phyloP scores from a whole-genome alignment of 2,113 vertebrate genomes.

The Oophaga pumilio region DNA sequence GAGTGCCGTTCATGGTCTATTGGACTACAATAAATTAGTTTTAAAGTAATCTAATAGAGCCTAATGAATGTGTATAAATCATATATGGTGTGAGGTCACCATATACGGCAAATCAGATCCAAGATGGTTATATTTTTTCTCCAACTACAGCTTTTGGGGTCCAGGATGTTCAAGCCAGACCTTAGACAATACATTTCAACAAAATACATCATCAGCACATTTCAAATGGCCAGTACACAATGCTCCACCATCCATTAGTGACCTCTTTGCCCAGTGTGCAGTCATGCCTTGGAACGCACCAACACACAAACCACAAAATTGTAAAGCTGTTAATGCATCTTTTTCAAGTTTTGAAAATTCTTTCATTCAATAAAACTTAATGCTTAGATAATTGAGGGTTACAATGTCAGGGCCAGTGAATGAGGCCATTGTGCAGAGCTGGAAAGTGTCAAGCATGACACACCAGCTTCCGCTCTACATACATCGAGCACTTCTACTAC shows the following conservation, averaged over 20 bases:
- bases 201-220: constrained; percentile 7
- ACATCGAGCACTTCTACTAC: background rate
- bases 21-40: too few species aligned
- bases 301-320: background rate
- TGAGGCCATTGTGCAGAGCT: constrained; percentile 19
- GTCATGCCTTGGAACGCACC: background rate
- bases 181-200: background rate
- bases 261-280: background rate
- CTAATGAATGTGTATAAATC: background rate
- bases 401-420: constrained; percentile 22
- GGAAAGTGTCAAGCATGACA: background rate
- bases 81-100: background rate
- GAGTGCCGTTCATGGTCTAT: too few species aligned
- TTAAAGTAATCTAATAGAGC: background rate
- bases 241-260: background rate
- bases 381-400: constrained; percentile 22
- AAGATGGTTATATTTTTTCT: background rate
- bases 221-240: background rate
- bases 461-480: constrained; percentile 20
- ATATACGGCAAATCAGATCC: background rate
- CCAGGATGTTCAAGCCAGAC: background rate
- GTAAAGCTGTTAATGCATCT: background rate
- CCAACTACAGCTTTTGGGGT: background rate
- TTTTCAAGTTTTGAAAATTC: constrained; percentile 22
- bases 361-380: constrained; percentile 27